Conservation (phyloP, 2,797 vertebrate species). For the Paedocypris micromegethes region DNA sequence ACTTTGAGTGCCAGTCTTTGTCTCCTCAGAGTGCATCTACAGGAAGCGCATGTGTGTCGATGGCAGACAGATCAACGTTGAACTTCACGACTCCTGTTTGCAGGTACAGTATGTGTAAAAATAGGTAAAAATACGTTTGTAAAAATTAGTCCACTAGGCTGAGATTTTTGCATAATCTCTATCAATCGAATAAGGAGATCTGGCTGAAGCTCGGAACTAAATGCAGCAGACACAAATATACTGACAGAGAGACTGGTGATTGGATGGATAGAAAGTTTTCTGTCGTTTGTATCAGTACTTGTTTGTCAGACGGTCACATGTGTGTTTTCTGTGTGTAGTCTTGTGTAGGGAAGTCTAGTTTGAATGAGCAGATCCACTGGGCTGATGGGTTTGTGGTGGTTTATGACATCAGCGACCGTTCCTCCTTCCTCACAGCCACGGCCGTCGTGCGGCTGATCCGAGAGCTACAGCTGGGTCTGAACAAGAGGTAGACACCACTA, state of each 20-base stretch:
- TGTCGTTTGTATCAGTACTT: no score
- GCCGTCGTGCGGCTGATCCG: slow-evolving; percentile 74
- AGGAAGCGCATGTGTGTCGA: slow-evolving; percentile 77
- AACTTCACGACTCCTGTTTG: slow-evolving; percentile 81
- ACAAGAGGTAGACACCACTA: slow-evolving; percentile 68
- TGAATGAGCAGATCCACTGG: slow-evolving; percentile 75
- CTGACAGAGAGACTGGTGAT: no score
- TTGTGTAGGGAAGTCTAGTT: slow-evolving; percentile 64
- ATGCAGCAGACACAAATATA: no score
- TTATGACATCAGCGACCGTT: slow-evolving; percentile 81
- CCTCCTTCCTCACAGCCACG: slow-evolving; percentile 79
- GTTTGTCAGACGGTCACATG: not conserved
- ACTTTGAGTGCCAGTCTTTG: slow-evolving; percentile 20
- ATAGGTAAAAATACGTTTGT: not conserved
- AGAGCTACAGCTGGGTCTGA: slow-evolving; percentile 62
- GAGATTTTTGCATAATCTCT: no score
- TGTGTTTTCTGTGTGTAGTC: slow-evolving; percentile 51
- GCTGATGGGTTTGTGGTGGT: slow-evolving; percentile 82
- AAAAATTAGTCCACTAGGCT: not conserved
- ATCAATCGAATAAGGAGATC: no score
- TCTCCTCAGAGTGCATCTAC: slow-evolving; percentile 77
- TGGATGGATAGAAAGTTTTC: no score
- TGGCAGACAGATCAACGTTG: slow-evolving; percentile 75
- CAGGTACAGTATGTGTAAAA: slow-evolving; percentile 62
- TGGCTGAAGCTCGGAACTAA: no score